Evolutionary conservation across 1,140 invertebrate genomes (phyloP), one percentile per base, ranked within the genome.

Genomic region (Hyposmocoma kahamanoa): DNA sequence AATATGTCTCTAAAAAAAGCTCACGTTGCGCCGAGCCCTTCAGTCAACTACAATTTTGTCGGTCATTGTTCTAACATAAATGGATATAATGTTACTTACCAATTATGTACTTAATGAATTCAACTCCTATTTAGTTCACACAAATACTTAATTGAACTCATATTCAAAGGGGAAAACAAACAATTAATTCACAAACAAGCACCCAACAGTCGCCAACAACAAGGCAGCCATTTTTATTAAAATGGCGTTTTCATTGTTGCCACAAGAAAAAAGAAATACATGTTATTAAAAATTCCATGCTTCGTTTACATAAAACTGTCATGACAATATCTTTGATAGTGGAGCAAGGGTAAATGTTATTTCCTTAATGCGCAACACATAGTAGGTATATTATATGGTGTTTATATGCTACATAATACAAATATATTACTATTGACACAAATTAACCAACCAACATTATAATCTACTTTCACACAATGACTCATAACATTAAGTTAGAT

Each of bases 131-230:
- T 62, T 62, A 58, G 47, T 57, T 53, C 47, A 67, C 50, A 55
- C 36, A 48, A 49, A 53, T 36, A 56, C 55, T 56, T 55, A 65
- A 62, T 47, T 32, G 20, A 72, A 72, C 59, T 64, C 72, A 73
- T 74, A 67, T 61, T 62, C 75, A 62, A 60, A 44, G 46, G 72
- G 78, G 59, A 66, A 75, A 77, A 78, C 62, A 75, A 77, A 80
- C 64, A 77, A 8, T 67, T 79, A 78, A 67, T 72, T 71, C 55
- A 59, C 57, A 81, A 82, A 84, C 76, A 84, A 80, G 74, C 72
- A 65, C 69, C 67, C 71, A 80, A 80, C 74, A 78, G 65, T 84
- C 76, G 67, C 80, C 76, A 82, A 77, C 80, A 84, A 84, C 80
- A 84, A 78, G 77, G 65, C 66, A 74, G 76, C 80, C 80, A 84